Conservation (phyloP, 1,140 invertebrate species). For the Lanistes nyassanus region DNA sequence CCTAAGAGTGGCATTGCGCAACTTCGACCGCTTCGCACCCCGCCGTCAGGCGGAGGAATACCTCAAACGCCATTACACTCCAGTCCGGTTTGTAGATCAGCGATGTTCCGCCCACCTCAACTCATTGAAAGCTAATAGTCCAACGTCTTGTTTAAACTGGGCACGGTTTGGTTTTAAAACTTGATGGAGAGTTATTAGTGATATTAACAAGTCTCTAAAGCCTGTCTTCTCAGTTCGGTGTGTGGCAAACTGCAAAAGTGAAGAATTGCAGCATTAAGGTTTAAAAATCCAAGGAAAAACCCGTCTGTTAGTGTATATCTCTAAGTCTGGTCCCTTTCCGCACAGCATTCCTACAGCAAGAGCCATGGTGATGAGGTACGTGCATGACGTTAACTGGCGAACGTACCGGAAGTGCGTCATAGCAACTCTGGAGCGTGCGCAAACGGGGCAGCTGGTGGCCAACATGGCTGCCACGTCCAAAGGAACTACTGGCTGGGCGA, state of each 20-base stretch:
- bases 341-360: conserved; percentile 34
- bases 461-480: conserved; percentile 39
- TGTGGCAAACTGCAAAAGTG: background rate
- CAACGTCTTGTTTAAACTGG: too few species aligned
- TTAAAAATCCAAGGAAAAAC: too few species aligned
- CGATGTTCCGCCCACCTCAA: too few species aligned
- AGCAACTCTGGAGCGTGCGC: conserved; percentile 12
- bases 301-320: too few species aligned
- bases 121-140: too few species aligned
- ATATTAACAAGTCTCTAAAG: background rate
- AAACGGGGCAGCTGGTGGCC: conserved; percentile 14
- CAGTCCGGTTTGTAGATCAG: conserved; percentile 16
- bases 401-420: conserved; percentile 34
- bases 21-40: conserved; percentile 25
- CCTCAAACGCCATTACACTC: conserved; percentile 28
- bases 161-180: too few species aligned
- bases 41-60: conserved; percentile 29
- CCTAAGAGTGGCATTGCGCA: conserved; percentile 31
- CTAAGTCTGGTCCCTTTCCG: too few species aligned
- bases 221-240: background rate
- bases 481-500: conserved; percentile 40
- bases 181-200: too few species aligned
- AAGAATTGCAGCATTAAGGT: background rate
- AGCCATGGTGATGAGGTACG: conserved; percentile 17
- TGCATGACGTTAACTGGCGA: conserved; percentile 30